Evolutionary conservation across 2,888 invertebrate genomes (phyloP), one percentile per base, ranked within the genome.

Genomic region (Masnerella sp.): DNA sequence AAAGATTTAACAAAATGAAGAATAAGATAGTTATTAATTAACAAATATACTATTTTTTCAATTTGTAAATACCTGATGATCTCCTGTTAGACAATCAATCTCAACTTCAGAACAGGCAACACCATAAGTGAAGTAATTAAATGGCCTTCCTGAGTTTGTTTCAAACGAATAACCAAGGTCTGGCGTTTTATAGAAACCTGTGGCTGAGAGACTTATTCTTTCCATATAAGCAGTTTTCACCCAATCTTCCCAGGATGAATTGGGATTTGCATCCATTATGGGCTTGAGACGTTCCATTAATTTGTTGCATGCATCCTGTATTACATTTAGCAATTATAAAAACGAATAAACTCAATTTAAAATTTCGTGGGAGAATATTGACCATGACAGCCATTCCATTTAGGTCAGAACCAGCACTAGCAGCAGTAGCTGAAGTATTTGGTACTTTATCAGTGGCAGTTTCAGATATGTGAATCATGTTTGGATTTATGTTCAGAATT

Each of bases 61-160:
- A 22, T 14, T 14, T 25, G n/a, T 22, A 25, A 25, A 5, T 83
- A 91, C 91, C 89, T 93, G 92, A 87, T 98, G 97, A 83, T 98
- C 97, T 5, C 98, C 98, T 17, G 97, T 97, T 0, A 98, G 89
- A 79, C 96, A 96, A 88, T 98, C 97, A 17, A 98, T 93, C 90
- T 97, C 97, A 0, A 97, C 97, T 85, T 96, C 95, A 0, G 95
- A 92, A 78, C 94, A 93, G 4, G 95, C 96, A 0, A 91, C 95
- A 0, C 97, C 98, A 84, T 91, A 95, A 0, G 96, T 95, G 82
- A 90, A 97, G 84, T 98, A 98, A 82, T 92, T 93, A 82, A 94
- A 97, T 2, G 93, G 90, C 52, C 88, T 90, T 2, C 96, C 96
- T 40, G 89, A 89, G 81, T 94, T 93, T 0, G 90, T 93, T 40